Evolutionary conservation across 1,140 invertebrate species (phyloP).

Genomic region (Ditylenchus dipsaci): DNA sequence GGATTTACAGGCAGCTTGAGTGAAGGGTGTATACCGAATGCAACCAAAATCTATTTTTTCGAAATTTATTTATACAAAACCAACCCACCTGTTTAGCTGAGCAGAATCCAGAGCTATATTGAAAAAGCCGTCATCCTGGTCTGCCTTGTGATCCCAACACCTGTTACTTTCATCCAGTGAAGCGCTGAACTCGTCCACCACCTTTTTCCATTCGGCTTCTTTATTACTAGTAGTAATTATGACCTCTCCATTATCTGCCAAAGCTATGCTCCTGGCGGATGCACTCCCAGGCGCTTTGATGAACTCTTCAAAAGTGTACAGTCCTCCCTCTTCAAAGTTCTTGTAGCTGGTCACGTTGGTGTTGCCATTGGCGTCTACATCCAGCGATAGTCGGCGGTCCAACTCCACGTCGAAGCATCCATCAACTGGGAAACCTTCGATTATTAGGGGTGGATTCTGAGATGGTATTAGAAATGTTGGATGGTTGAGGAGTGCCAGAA

Average conservation of each 20-base stretch:
- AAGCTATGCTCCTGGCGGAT: neutral
- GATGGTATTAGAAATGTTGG: too few relatives aligned
- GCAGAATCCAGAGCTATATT: slow-evolving; percentile 3
- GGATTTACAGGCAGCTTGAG: too few relatives aligned
- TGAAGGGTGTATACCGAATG: too few relatives aligned
- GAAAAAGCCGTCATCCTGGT: slow-evolving; percentile 10
- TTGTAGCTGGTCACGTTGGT: neutral
- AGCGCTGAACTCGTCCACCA: neutral
- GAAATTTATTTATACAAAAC: too few relatives aligned
- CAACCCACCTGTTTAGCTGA: slow-evolving; percentile 2
- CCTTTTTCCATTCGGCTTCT: neutral
- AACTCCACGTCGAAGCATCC: slow-evolving; percentile 12
- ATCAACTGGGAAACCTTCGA: slow-evolving; percentile 8
- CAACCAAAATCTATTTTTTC: too few relatives aligned
- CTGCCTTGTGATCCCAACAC: neutral
- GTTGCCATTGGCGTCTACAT: neutral
- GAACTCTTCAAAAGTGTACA: slow-evolving; percentile 21
- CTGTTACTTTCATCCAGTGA: neutral
- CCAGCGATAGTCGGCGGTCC: neutral
- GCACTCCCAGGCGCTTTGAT: slow-evolving; percentile 6
- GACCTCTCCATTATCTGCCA: neutral
- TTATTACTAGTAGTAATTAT: neutral
- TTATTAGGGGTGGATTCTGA: neutral
- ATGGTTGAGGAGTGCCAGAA: too few relatives aligned
- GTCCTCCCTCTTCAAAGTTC: neutral